Evolutionary conservation across 2,113 vertebrate genomes (phyloP).

Genomic region (Thomomys bottae): DNA sequence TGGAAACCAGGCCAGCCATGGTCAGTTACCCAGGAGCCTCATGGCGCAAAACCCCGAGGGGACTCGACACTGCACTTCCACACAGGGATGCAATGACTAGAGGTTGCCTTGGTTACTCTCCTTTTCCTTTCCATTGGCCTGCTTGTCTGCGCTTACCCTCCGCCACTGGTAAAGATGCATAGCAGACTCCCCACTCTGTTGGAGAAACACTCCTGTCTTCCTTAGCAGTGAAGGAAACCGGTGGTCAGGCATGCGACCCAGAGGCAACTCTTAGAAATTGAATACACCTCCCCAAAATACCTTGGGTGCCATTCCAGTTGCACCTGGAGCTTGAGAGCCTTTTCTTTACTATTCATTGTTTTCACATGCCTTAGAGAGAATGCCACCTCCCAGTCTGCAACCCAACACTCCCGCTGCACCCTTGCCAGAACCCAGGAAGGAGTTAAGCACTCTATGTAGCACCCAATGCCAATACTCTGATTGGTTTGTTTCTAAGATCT

Average conservation of each 20-base stretch:
- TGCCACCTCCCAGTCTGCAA: slow-evolving; percentile 37
- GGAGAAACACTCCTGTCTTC: neutral
- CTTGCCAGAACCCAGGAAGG: slow-evolving; percentile 46
- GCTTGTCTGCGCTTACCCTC: no score
- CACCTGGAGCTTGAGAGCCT: neutral
- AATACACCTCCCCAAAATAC: neutral
- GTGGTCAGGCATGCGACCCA: neutral
- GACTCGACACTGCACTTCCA: no score
- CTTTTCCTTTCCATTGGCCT: neutral
- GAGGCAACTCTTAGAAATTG: slow-evolving; percentile 47
- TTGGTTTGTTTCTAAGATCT: slow-evolving; percentile 56
- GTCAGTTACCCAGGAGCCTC: neutral
- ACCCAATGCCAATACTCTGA: slow-evolving; percentile 18
- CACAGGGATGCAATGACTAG: neutral
- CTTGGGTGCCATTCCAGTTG: slow-evolving; percentile 35
- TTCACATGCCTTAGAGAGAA: slow-evolving; percentile 18
- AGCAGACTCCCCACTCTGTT: neutral
- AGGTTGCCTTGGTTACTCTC: no score
- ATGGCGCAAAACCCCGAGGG: no score
- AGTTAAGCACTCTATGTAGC: neutral
- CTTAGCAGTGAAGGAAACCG: neutral
- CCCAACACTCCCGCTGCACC: slow-evolving; percentile 9
- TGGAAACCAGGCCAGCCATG: neutral
- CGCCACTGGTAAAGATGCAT: neutral
- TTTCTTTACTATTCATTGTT: slow-evolving; percentile 35